These are phyloP conservation scores for Sapajus apella DNA, from an alignment of 2,113 vertebrate species.

Conservation along the genomic window DNA sequence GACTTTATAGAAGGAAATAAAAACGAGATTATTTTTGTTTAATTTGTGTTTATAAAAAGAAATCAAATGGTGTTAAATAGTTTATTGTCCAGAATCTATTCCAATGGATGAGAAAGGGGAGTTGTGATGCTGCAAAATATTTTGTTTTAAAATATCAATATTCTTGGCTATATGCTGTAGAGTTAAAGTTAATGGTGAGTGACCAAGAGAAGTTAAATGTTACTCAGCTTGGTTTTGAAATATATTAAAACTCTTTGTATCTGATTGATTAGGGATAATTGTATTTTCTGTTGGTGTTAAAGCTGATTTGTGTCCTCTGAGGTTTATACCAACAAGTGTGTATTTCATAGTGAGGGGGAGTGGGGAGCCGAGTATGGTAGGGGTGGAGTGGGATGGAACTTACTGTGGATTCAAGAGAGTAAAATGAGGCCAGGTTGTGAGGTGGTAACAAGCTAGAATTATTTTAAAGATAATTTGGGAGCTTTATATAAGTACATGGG, in stretches of 20 bases:
- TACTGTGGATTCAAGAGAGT: neutral
- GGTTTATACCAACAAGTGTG: neutral
- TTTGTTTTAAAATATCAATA: neutral
- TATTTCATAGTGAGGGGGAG: neutral
- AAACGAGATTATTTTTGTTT: neutral
- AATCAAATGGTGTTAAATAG: neutral
- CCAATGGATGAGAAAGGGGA: neutral
- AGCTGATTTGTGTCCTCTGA: neutral
- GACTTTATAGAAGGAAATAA: neutral
- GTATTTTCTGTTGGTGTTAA: neutral
- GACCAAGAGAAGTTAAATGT: neutral
- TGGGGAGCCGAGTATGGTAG: too few relatives aligned
- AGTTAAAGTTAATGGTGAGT: neutral
- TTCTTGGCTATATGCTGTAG: neutral
- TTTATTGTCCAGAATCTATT: neutral
- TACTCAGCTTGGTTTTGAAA: neutral
- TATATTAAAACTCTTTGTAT: neutral
- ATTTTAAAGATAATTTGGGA: neutral
- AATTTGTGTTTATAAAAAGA: neutral
- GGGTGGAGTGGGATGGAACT: neutral
- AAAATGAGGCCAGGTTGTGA: neutral
- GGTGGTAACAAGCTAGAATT: neutral
- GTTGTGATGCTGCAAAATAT: neutral
- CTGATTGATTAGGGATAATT: neutral
- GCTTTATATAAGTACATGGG: neutral